Percentiles rank a stretch among this genome's conserved stretches.
Evolutionary conservation across 2,797 vertebrate genomes (phyloP).

Genomic region (Rhinogobio ventralis): DNA sequence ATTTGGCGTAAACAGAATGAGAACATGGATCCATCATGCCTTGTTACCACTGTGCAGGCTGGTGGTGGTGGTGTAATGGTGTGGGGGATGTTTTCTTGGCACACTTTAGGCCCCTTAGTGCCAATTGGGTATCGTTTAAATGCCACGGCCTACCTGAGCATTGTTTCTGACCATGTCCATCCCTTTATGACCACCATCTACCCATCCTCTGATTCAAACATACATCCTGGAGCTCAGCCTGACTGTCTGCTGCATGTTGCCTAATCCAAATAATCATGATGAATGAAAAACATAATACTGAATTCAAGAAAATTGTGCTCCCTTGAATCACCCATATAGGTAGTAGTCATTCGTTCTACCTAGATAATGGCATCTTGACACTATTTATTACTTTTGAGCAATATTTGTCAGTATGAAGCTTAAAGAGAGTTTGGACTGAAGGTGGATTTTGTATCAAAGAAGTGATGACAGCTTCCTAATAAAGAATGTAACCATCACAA

Average conservation of each 20-base stretch:
- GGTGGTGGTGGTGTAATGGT: too few species aligned
- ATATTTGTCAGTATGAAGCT: not conserved
- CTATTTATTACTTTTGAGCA: not conserved
- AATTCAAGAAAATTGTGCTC: not conserved
- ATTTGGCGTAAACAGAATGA: too few species aligned
- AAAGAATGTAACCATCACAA: too few species aligned
- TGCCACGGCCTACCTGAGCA: too few species aligned
- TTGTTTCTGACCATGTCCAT: too few species aligned
- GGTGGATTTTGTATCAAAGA: too few species aligned
- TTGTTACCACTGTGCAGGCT: too few species aligned
- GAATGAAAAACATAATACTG: not conserved
- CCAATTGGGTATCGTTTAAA: too few species aligned
- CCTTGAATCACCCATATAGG: not conserved
- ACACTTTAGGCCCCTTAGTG: too few species aligned
- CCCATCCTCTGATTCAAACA: conserved; percentile 36
- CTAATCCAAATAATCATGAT: not conserved
- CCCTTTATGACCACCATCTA: too few species aligned
- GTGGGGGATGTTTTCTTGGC: too few species aligned
- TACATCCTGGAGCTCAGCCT: conserved; percentile 2
- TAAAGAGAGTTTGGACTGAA: not conserved
- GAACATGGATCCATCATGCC: too few species aligned
- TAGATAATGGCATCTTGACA: not conserved
- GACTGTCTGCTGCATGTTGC: not conserved
- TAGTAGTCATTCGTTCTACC: not conserved
- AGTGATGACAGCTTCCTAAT: not conserved